Evolutionary conservation across 2,888 invertebrate genomes (phyloP), one percentile per base, ranked within the genome.

Genomic region (Lithophane semibrunnea): DNA sequence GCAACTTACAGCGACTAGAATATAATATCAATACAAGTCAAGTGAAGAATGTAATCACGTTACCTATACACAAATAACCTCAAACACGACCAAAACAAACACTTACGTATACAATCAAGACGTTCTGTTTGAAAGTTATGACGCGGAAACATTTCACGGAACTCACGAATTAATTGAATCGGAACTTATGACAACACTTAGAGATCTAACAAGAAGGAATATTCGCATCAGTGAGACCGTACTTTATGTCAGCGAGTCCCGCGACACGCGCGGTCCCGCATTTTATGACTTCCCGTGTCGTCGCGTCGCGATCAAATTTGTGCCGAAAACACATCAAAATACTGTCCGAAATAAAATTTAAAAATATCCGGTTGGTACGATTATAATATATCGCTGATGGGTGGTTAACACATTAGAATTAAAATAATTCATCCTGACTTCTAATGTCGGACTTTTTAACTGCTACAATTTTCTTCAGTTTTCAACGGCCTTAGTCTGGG

Each of bases 271-370:
- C 87, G 88, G 85, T 90, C 85, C 84, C 87, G 87, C 91, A 90
- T 91, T 95, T 95, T 94, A 96, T 91, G 92, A 94, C 94, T 95
- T 95, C 95, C 96, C 91, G 94, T 94, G 93, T 93, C 92, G 93
- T 91, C 93, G 89, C 83, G 88, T 76, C 86, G 88, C 90, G 91
- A 90, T 88, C 88, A 91, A 88, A 94, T 92, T 92, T 91, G 91
- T 91, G 91, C 90, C 86, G 91, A 93, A 93, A 92, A 93, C 90
- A 90, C 92, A 93, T 94, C 92, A 93, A 94, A 94, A 94, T 92
- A 92, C 89, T 92, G 90, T 91, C 83, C 86, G 90, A 93, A 90
- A 92, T 92, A 91, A 92, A 90, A 86, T 90, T 91, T 93, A 93
- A 92, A 94, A 93, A 94, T 94, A 94, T 79, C 81, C 56, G 71